Base-by-base conservation (phyloP, 2,797 vertebrate genomes). In the Prionace glauca region DNA sequence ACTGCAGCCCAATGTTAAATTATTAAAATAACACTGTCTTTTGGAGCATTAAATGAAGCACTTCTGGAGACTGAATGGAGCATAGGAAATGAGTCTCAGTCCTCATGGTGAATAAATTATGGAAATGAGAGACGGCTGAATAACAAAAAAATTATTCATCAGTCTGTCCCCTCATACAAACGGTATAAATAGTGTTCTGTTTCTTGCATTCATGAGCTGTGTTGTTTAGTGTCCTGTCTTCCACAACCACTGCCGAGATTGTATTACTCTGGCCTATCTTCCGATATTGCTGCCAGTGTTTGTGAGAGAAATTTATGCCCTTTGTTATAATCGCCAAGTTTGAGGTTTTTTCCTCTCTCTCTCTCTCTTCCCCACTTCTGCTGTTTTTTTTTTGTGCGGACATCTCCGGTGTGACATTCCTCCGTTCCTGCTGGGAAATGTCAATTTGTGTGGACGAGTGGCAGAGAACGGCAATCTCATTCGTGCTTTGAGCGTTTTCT, bases 61-160 rank as follows among this genome's bases (percentile, higher is more conserved):
- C 41, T 95, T 95, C 71, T 60, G 69, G 93, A 77, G 93, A 95
- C 93, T 95, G 93, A 95, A 56, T 95, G 93, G 41, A 95, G 93
- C 45, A 67, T 69, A 74, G 93, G 93, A 95, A 95, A 95, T 95
- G 69, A 77, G 41, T 95, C 45, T 45, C 93, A 95, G 93, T 95
- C 71, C 41, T 74, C 93, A 95, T 77, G 93, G 45, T 95, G 93
- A 95, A 95, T 95, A 95, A 95, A 95, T 95, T 95, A 95, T 95
- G 93, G 69, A 95, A 95, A 95, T 95, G 93, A 95, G 71, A 72
- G 93, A 56, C 45, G 69, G 50, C 71, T 95, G 71, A 56, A 95
- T n/a, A 77, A 95, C 93, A 95, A 95, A 95, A 92, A 95, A 95
- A 95, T 95, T 77, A 95, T 95, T 95, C 93, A 95, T 50, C 93